Base-by-base conservation (phyloP, 2,113 vertebrate species). In the Jaculus jaculus region DNA sequence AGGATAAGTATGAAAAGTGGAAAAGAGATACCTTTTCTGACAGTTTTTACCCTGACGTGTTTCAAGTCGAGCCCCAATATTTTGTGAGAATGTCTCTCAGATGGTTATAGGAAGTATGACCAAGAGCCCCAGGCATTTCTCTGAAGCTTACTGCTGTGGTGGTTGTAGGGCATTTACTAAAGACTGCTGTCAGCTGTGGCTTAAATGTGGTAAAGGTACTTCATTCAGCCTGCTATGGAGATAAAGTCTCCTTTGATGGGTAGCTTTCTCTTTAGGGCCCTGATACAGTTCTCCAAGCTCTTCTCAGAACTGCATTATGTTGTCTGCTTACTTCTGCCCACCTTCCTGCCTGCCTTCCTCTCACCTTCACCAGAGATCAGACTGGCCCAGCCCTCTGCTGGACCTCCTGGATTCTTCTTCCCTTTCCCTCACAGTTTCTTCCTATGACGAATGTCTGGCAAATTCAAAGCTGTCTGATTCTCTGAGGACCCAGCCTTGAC, bases 381-480 rank as follows among this genome's bases (percentile, higher is more conserved):
- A n/a, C 21, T 32, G 18, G n/a, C 63, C 42, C 17, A 1, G 16
- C 9, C 1, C 10, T 84, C 77, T 90, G 51, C 15, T n/a, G 72
- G 73, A 32, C 39, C 71, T 73, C 37, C 5, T 26, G 42, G 34
- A 10, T 74, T 37, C 17, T 10, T 26, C 74, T 51, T 61, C 1
- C 23, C 37, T 90, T 77, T 83, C 65, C 79, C 61, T 92, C 34
- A 81, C 26, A 94, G 74, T 21, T 95, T 37, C 61, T 93, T 86
- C 17, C 11, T 4, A 17, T 39, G 37, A 77, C 73, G 77, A 47
- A 65, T 39, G 21, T 60, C 86, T 89, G 87, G 42, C 66, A 81
- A 42, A 42, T 51, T 83, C 47, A 78, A 37, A 81, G 72, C 54
- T 28, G 7, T 87, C 86, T 95, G 28, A 61, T 73, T 94, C 69